Evolutionary conservation across 2,888 invertebrate genomes (phyloP).

Genomic region (Rhabditoides inermis): DNA sequence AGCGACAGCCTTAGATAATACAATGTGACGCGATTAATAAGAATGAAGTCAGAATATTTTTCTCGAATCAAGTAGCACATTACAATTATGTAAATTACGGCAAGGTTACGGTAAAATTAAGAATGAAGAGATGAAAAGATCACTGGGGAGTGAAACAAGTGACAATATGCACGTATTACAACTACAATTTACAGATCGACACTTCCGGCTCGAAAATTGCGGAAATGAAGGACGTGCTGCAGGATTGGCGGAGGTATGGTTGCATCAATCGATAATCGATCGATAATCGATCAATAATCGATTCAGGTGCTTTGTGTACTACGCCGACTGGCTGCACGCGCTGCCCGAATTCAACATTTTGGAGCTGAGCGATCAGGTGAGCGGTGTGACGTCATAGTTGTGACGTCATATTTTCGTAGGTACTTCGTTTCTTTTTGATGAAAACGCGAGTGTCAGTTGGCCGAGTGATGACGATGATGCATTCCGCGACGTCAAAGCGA

Average conservation of each 20-base stretch:
- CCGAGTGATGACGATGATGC: too few species aligned
- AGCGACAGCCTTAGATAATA: too few species aligned
- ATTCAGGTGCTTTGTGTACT: constrained; percentile 40
- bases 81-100: background rate
- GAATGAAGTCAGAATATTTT: too few species aligned
- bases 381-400: background rate
- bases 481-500: too few species aligned
- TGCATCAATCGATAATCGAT: too few species aligned
- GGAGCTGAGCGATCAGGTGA: constrained; percentile 20
- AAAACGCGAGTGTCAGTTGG: too few species aligned
- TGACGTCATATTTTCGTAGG: background rate
- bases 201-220: constrained; percentile 33
- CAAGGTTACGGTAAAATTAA: background rate
- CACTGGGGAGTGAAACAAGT: background rate
- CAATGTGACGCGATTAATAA: too few species aligned
- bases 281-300: too few species aligned
- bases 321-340: constrained; percentile 38
- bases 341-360: constrained; percentile 37
- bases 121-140: background rate
- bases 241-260: constrained; percentile 40
- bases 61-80: too few species aligned
- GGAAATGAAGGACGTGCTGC: constrained; percentile 31
- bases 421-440: too few species aligned
- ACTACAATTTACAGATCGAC: constrained; percentile 14
- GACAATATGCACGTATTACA: background rate